Evolutionary conservation across 1,140 invertebrate species (phyloP).

Genomic region (Megathymus violae): DNA sequence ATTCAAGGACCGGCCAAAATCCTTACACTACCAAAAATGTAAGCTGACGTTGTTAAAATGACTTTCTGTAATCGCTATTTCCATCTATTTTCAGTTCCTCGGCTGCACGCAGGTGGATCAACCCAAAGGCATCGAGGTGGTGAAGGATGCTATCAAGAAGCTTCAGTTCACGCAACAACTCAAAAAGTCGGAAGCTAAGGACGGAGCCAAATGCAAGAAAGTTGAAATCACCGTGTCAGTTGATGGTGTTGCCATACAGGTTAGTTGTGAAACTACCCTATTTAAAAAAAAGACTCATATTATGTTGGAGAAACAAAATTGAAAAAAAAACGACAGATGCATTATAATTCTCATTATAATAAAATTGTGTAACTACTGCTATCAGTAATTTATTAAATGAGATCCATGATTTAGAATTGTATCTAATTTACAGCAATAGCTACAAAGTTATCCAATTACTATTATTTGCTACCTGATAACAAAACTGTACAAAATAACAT

Average conservation of each 20-base stretch:
- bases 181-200: constrained; percentile 92
- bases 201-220: constrained; percentile 95
- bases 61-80: constrained; percentile 1
- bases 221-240: constrained; percentile 97
- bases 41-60: too few species aligned
- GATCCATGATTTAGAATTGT: too few species aligned
- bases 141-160: constrained; percentile 97
- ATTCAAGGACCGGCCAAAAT: too few species aligned
- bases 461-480: too few species aligned
- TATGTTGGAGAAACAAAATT: constrained; percentile 1
- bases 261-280: constrained; percentile 66
- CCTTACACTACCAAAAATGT: too few species aligned
- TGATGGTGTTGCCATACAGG: constrained; percentile 97
- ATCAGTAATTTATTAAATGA: too few species aligned
- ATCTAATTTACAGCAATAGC: too few species aligned
- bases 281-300: constrained; percentile 14
- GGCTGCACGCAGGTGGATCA: constrained; percentile 96
- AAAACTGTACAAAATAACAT: too few species aligned
- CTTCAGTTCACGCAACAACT: constrained; percentile 97
- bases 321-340: too few species aligned
- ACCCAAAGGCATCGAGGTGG: constrained; percentile 98
- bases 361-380: too few species aligned
- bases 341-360: too few species aligned
- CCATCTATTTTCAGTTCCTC: constrained; percentile 89
- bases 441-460: too few species aligned